Percentiles rank a stretch among this genome's conserved stretches.
phyloP scores from a whole-genome alignment of 2,888 invertebrate species.

The Amphipyra tragopoginis region DNA sequence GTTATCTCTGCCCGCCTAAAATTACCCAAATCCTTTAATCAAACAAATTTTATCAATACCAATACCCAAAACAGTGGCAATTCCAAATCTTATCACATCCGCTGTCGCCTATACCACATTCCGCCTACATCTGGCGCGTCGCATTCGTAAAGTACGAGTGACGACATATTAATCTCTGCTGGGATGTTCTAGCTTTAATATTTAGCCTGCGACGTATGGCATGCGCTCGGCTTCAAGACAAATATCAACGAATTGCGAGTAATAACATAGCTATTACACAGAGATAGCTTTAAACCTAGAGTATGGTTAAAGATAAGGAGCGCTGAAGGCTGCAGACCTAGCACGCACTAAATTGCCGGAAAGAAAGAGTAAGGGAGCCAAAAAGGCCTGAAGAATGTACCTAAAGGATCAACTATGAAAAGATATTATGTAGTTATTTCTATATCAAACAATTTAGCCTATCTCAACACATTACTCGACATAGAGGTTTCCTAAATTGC shows the following conservation, averaged over 20 bases:
- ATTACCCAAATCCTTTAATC: no score
- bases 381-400: no score
- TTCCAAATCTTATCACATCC: conserved; percentile 9
- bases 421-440: no score
- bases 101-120: conserved; percentile 47
- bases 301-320: conserved; percentile 14
- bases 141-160: conserved; percentile 72
- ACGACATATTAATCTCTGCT: conserved; percentile 80
- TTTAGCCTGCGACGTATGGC: conserved; percentile 65
- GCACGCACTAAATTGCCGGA: no score
- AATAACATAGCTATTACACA: conserved; percentile 37
- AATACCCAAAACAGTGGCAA: background rate
- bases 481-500: no score
- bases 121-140: conserved; percentile 60
- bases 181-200: conserved; percentile 70
- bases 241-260: conserved; percentile 53
- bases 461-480: no score
- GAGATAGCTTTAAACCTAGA: conserved; percentile 12
- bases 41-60: background rate
- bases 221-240: conserved; percentile 57
- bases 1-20: no score
- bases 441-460: no score
- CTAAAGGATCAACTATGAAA: no score
- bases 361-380: no score
- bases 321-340: background rate